Conservation (phyloP, 2,797 vertebrate genomes). For the Kryptolebias ocellatus region DNA sequence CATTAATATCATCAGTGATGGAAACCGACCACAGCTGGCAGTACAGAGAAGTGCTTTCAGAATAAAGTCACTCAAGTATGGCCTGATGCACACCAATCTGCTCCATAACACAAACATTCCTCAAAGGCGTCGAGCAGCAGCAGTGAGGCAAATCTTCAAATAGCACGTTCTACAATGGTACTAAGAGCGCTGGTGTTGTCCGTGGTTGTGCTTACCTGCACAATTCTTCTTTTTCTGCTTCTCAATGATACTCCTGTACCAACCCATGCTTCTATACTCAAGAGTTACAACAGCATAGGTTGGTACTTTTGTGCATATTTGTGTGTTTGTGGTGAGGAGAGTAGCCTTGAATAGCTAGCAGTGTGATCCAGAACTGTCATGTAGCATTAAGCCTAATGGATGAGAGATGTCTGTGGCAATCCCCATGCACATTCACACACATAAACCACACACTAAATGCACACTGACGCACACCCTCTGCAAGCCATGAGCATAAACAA, state of each 20-base stretch:
- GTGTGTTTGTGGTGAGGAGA: constrained; percentile 31
- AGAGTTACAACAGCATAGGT: constrained; percentile 24
- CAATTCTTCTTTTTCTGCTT: not conserved
- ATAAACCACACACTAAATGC: constrained; percentile 6
- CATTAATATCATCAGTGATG: constrained; percentile 42
- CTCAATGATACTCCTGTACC: constrained; percentile 7
- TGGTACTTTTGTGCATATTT: constrained; percentile 13
- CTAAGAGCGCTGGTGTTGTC: constrained; percentile 1
- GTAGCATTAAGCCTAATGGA: constrained; percentile 67
- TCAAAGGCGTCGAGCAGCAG: constrained; percentile 29
- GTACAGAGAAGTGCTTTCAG: constrained; percentile 26
- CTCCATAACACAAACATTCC: constrained; percentile 34
- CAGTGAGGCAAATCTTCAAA: constrained; percentile 19
- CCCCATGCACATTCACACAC: constrained; percentile 12
- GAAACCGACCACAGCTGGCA: constrained; percentile 38
- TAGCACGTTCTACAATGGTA: constrained; percentile 10
- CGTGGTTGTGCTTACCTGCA: constrained; percentile 1
- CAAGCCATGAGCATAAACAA: constrained; percentile 23
- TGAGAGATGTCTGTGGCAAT: constrained; percentile 56
- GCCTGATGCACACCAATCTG: constrained; percentile 35
- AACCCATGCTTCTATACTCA: not conserved
- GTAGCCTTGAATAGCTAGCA: constrained; percentile 69
- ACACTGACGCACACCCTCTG: not conserved
- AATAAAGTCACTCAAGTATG: constrained; percentile 34
- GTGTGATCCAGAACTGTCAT: constrained; percentile 81